Percentiles rank a stretch among this genome's conserved stretches.
Conservation (phyloP, 2,797 vertebrate genomes). For the Ammospiza maritima region DNA sequence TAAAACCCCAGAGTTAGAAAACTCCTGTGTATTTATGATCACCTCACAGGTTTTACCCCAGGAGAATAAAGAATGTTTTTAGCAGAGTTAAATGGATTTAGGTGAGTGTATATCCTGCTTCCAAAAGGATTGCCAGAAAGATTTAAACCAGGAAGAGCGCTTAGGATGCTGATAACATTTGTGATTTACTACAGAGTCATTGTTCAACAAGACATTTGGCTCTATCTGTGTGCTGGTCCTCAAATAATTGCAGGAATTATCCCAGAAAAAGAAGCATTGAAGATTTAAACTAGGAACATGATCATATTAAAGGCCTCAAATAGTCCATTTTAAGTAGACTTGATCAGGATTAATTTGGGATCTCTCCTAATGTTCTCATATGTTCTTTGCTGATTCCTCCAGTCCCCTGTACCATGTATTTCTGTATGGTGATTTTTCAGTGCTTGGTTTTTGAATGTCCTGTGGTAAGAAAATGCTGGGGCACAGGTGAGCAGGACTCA, state of each 20-base stretch:
- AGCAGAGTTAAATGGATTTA: background rate
- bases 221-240: background rate
- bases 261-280: background rate
- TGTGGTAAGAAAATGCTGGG: background rate
- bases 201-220: background rate
- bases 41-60: background rate
- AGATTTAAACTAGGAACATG: background rate
- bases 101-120: background rate
- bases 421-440: background rate
- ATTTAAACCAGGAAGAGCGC: background rate
- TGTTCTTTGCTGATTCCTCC: background rate
- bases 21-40: background rate
- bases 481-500: background rate
- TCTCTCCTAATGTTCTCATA: background rate
- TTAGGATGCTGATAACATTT: background rate
- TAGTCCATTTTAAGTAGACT: background rate
- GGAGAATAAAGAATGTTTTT: background rate
- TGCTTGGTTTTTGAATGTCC: background rate
- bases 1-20: accelerated
- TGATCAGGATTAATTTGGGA: background rate
- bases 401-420: background rate
- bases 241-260: background rate
- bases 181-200: background rate
- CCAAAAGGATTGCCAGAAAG: background rate
- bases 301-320: background rate